Conservation (phyloP, 35 echinoderm and acorn worm species). For the Anneissia japonica region DNA sequence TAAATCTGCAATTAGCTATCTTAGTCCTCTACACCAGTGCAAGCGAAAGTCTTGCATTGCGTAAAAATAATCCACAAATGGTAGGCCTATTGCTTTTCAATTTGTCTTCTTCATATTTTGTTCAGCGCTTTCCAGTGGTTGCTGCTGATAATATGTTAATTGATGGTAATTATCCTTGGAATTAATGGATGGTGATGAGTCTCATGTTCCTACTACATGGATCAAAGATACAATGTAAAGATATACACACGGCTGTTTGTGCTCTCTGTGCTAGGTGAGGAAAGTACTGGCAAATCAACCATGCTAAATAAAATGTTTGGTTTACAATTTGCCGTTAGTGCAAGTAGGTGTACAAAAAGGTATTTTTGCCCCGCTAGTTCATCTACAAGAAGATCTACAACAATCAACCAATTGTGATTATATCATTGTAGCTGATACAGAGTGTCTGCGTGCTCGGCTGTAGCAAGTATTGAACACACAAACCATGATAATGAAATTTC, state of each 20-base stretch:
- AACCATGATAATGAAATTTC: slow-evolving; percentile 24
- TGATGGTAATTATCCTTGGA: slow-evolving; percentile 19
- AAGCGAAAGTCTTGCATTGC: too few relatives aligned
- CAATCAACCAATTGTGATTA: neutral
- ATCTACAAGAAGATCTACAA: neutral
- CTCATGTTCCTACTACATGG: slow-evolving; percentile 22
- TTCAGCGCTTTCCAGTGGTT: neutral
- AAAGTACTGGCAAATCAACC: slow-evolving; percentile 47
- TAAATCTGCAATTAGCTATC: too few relatives aligned
- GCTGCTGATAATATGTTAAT: slow-evolving; percentile 24
- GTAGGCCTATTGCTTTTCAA: neutral
- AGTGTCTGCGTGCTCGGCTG: neutral
- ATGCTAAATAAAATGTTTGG: slow-evolving; percentile 37
- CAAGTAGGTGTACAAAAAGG: slow-evolving; percentile 19
- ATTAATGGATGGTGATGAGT: slow-evolving; percentile 36
- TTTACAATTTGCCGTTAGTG: slow-evolving; percentile 38
- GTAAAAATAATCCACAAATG: too few relatives aligned
- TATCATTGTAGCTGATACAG: neutral
- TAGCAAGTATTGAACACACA: neutral
- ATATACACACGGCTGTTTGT: slow-evolving; percentile 8
- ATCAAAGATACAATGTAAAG: slow-evolving; percentile 5
- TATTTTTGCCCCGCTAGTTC: slow-evolving; percentile 12
- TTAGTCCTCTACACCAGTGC: too few relatives aligned
- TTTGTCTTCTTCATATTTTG: neutral
- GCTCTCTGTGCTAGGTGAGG: slow-evolving; percentile 26